phyloP scores from a whole-genome alignment of 2,113 vertebrate species.

The Colaptes auratus region DNA sequence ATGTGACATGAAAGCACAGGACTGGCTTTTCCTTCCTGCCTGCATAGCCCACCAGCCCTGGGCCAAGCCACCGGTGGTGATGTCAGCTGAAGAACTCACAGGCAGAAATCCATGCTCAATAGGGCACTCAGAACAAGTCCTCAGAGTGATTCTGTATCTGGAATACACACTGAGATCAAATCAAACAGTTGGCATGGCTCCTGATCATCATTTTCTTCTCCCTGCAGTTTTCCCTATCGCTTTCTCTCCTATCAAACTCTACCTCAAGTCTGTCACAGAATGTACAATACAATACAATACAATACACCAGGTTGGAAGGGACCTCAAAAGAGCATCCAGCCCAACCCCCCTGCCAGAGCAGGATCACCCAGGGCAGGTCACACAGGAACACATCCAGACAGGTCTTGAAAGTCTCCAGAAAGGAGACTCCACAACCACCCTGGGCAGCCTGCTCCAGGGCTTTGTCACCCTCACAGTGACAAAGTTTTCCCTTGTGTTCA shows the following conservation, averaged over 20 bases:
- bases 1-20: background rate
- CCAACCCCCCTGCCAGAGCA: too few species aligned
- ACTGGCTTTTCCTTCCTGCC: conserved; percentile 30
- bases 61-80: background rate
- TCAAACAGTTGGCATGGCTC: background rate
- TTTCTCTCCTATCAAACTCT: background rate
- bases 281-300: too few species aligned
- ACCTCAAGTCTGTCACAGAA: background rate
- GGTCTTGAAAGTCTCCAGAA: too few species aligned
- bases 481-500: too few species aligned
- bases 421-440: too few species aligned
- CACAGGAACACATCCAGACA: too few species aligned
- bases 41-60: background rate
- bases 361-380: too few species aligned
- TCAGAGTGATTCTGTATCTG: background rate
- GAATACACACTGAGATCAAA: background rate
- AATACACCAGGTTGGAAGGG: too few species aligned
- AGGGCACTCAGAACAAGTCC: background rate
- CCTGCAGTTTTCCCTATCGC: background rate
- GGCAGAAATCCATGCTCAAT: background rate
- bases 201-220: background rate
- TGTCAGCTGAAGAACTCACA: background rate
- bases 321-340: too few species aligned
- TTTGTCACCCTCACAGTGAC: too few species aligned
- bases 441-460: too few species aligned